A percentile compares a stretch with the other conserved stretches of the same genome.
Evolutionary conservation across 2,797 vertebrate genomes (phyloP).

Genomic region (Poeciliopsis presidionis): DNA sequence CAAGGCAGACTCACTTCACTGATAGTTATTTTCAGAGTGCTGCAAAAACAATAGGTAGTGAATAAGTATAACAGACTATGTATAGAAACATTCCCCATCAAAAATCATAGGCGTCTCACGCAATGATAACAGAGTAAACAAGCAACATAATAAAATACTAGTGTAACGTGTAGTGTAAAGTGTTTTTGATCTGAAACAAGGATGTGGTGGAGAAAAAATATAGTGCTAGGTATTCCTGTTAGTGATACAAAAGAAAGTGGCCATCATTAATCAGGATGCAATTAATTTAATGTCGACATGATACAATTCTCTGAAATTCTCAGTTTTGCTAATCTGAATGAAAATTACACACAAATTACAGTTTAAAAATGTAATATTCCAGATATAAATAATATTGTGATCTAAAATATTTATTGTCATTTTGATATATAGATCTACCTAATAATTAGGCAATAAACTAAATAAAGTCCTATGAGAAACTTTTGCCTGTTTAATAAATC

Average conservation of each 20-base stretch:
- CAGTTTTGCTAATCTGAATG: neutral
- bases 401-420: neutral
- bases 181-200: neutral
- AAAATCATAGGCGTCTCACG: neutral
- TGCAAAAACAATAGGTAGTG: slow-evolving; percentile 25
- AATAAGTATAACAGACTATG: slow-evolving; percentile 6
- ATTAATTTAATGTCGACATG: neutral
- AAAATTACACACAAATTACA: neutral
- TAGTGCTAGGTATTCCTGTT: neutral
- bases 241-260: neutral
- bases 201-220: neutral
- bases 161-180: neutral
- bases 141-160: too few species aligned
- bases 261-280: neutral
- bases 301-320: neutral
- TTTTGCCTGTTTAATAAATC: neutral
- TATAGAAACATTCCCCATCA: neutral
- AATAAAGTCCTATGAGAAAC: neutral
- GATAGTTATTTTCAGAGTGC: slow-evolving; percentile 42
- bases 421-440: neutral
- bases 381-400: neutral
- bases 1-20: slow-evolving; percentile 38
- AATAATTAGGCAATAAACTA: neutral
- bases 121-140: neutral
- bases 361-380: neutral